A percentile compares a stretch with the other conserved stretches of the same genome.
These are phyloP conservation scores for Lobophora halterata DNA, from an alignment of 2,888 invertebrate species.

Conservation along the genomic window DNA sequence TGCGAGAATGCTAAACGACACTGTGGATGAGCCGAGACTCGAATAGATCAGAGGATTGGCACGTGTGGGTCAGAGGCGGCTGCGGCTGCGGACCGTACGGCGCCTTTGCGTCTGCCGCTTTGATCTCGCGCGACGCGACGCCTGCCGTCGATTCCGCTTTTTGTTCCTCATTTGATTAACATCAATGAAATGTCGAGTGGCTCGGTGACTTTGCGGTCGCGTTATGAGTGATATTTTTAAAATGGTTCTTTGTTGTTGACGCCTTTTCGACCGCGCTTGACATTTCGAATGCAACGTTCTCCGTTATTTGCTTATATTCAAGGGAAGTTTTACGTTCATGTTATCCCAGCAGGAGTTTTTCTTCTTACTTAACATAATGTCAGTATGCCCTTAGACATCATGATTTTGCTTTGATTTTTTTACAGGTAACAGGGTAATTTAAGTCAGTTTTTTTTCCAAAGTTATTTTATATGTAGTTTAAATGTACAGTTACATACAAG, in stretches of 20 bases:
- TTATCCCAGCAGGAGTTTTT: neutral
- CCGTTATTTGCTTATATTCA: too few relatives aligned
- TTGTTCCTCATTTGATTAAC: constrained; percentile 51
- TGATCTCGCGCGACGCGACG: constrained; percentile 52
- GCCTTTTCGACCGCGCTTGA: too few relatives aligned
- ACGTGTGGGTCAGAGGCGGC: constrained; percentile 4
- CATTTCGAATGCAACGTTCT: too few relatives aligned
- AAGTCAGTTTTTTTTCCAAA: too few relatives aligned
- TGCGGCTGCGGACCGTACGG: constrained; percentile 31
- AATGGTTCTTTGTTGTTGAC: constrained; percentile 19
- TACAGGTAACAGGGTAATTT: too few relatives aligned
- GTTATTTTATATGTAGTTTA: too few relatives aligned
- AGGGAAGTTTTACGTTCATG: too few relatives aligned
- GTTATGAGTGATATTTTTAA: constrained; percentile 18
- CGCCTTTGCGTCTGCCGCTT: constrained; percentile 52
- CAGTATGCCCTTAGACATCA: neutral
- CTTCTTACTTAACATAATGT: neutral
- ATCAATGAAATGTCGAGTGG: constrained; percentile 26
- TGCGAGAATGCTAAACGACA: constrained; percentile 1
- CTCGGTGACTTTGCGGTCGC: constrained; percentile 19
- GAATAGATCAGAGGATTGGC: constrained; percentile 7
- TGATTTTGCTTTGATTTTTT: too few relatives aligned
- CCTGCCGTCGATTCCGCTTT: constrained; percentile 59
- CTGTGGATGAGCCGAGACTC: constrained; percentile 2
- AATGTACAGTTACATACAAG: too few relatives aligned